Percentiles rank a stretch among this genome's conserved stretches.
phyloP scores from a whole-genome alignment of 2,888 invertebrate species.

The Celastrina argiolus region DNA sequence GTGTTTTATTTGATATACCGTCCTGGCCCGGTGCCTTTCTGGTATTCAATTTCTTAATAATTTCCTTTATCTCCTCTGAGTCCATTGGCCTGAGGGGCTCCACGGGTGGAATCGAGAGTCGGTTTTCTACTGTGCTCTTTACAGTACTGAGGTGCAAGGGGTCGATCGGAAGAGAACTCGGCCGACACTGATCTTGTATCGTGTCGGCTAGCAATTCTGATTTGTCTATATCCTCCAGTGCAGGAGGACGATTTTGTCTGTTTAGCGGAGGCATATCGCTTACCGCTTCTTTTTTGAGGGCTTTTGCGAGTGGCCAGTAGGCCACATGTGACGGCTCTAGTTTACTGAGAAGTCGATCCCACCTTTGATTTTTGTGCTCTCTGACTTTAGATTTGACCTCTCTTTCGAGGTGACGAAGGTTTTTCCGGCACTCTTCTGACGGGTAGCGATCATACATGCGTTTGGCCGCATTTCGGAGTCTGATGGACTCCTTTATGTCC shows the following conservation, averaged over 20 bases:
- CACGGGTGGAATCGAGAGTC: background rate
- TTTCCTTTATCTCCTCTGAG: too few relatives aligned
- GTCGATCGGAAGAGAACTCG: background rate
- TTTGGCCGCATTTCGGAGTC: too few relatives aligned
- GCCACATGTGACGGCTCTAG: too few relatives aligned
- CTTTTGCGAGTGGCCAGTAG: too few relatives aligned
- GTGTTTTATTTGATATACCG: background rate
- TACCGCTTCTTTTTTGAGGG: background rate
- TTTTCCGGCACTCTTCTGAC: too few relatives aligned
- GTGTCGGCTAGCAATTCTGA: constrained; percentile 27
- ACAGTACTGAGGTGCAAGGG: constrained; percentile 14
- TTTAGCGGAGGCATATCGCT: background rate
- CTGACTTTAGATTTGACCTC: background rate
- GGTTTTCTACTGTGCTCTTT: background rate
- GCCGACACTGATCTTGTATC: constrained; percentile 24
- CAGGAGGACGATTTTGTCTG: background rate
- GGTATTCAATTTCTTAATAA: too few relatives aligned
- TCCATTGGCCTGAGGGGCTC: background rate
- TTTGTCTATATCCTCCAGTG: constrained; percentile 13
- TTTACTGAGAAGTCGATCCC: constrained; percentile 2
- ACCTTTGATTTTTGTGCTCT: background rate
- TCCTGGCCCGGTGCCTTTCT: background rate
- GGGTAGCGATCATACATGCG: too few relatives aligned
- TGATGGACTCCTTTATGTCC: too few relatives aligned
- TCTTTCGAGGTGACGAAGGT: too few relatives aligned